Evolutionary conservation across 2,888 invertebrate genomes (phyloP), one percentile per base, ranked within the genome.

Genomic region (Odontothrips loti): DNA sequence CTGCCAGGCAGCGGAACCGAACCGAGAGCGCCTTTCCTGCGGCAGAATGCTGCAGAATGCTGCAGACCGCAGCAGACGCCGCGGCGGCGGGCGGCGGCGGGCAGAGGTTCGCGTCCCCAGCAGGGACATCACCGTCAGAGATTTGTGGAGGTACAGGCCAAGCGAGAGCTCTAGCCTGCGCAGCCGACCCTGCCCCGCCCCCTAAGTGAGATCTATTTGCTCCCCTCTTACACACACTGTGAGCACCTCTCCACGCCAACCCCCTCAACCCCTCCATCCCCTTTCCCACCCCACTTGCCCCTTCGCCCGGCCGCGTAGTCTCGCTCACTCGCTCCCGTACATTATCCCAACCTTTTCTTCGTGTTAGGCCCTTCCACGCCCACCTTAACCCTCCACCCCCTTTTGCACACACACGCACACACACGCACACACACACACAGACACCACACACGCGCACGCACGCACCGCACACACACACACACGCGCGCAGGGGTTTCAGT

Each of bases 201-300:
- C 68, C 68, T 75, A 75, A 75, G 68, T 75, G 68, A 75, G 68
- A 75, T 75, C 68, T 75, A 75, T 75, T 75, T 75, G 68, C 68
- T 75, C 68, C 27, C 68, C 68, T 75, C 27, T 27, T 23, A 68
- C 68, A 68, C 68, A 68, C 68, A n/a, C 68, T 23, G 58, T 58
- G 58, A 58, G 58, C 58, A 58, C 58, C 58, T 58, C 58, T 17
- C 58, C 58, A 6, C 58, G 58, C 58, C 58, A 1, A 11, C 58
- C 58, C 15, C 15, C 58, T 15, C 15, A n/a, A n/a, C 51, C 48
- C 48, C 48, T 12, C 48, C 48, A 48, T 12, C 10, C 51, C 51
- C 51, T 51, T 10, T 51, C 1, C 51, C 58, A 20, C 17, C 58
- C 34, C 58, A 17, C 58, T 58, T 15, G 12, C n/a, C 58, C 20